Conservation (phyloP, 2,888 invertebrate species). For the Campoletis raptor region DNA sequence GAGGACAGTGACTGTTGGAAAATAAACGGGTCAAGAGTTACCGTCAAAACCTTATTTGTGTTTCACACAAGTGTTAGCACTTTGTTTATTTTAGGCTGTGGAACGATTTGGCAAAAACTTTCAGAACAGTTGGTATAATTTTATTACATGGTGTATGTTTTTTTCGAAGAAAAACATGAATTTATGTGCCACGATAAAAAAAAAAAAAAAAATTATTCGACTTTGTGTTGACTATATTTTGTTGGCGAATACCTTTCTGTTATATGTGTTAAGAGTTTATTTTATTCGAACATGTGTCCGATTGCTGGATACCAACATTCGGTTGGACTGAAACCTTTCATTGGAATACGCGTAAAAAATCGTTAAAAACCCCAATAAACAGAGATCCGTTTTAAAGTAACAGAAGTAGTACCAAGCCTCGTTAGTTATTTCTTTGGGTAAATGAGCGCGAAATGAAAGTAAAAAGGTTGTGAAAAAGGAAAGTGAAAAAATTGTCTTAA, state of each 20-base stretch:
- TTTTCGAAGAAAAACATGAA: too few relatives aligned
- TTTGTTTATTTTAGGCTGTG: background rate
- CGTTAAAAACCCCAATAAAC: background rate
- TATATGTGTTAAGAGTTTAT: too few relatives aligned
- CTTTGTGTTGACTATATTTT: background rate
- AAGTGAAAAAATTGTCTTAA: background rate
- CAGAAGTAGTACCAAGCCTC: background rate
- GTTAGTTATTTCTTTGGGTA: background rate
- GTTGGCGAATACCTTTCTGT: too few relatives aligned
- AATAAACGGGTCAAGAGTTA: slow-evolving; percentile 22
- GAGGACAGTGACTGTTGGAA: slow-evolving; percentile 89
- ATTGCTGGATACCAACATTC: too few relatives aligned
- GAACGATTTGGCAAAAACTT: background rate
- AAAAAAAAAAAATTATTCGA: too few relatives aligned
- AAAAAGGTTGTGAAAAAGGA: background rate
- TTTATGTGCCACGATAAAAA: too few relatives aligned
- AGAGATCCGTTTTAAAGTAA: background rate
- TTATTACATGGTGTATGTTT: too few relatives aligned
- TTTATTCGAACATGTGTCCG: too few relatives aligned
- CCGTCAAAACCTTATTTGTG: background rate
- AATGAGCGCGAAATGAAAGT: background rate
- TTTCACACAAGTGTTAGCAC: background rate
- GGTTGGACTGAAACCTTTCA: background rate
- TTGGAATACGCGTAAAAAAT: background rate
- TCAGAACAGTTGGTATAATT: background rate